Conservation (phyloP, 2,113 vertebrate species). For the Heterotilapia buettikoferi region DNA sequence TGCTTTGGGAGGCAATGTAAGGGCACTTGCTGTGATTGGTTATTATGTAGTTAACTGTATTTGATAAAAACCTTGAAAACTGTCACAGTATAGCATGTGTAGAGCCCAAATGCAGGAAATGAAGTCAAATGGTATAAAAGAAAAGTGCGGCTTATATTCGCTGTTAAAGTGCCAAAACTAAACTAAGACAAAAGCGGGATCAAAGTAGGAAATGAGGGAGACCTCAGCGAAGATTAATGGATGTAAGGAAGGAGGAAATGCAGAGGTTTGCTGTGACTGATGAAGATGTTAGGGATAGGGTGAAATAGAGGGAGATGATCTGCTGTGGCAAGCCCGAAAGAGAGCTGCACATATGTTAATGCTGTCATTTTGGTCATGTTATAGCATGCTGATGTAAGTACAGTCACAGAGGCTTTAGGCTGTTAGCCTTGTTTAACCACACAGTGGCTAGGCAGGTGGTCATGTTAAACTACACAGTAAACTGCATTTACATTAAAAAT, state of each 20-base stretch:
- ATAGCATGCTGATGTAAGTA: background rate
- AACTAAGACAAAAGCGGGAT: background rate
- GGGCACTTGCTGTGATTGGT: background rate
- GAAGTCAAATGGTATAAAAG: background rate
- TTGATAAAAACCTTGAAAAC: background rate
- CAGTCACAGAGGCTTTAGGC: background rate
- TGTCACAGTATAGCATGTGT: background rate
- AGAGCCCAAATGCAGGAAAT: background rate
- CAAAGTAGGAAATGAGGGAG: background rate
- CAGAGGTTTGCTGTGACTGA: background rate
- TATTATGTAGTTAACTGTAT: background rate
- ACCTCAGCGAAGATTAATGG: background rate
- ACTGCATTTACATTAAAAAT: background rate
- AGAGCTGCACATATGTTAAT: background rate
- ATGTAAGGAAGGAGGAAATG: background rate
- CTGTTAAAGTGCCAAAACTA: background rate
- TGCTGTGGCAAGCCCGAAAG: background rate
- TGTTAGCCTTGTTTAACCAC: background rate
- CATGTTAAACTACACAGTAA: background rate
- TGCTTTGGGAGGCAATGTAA: background rate
- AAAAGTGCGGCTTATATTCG: background rate
- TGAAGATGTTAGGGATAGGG: background rate
- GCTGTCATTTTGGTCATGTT: background rate
- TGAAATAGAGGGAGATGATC: background rate
- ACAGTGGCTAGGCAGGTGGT: background rate